Evolutionary conservation across 2,888 invertebrate genomes (phyloP).

Genomic region (Agrilus cyanescens): DNA sequence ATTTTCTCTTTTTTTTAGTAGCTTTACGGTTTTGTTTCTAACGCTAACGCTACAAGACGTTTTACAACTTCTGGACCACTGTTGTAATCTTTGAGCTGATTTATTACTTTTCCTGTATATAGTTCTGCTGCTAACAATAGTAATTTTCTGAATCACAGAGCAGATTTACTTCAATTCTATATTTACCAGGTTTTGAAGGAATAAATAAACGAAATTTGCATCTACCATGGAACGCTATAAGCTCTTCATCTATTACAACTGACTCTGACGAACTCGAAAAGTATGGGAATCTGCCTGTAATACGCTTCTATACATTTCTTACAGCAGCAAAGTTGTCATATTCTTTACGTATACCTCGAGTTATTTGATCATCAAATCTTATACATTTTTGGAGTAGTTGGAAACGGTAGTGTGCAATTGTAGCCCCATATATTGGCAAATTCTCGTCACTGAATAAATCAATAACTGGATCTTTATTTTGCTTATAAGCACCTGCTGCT

Average conservation of each 20-base stretch:
- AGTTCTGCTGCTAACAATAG: slow-evolving; percentile 3
- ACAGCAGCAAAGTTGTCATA: neutral
- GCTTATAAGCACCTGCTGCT: too few species aligned
- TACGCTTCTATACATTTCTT: neutral
- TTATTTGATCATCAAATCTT: too few species aligned
- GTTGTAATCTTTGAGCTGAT: neutral
- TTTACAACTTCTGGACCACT: slow-evolving; percentile 5
- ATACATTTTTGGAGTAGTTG: too few species aligned
- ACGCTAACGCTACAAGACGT: slow-evolving; percentile 1
- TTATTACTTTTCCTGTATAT: neutral
- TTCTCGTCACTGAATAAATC: too few species aligned
- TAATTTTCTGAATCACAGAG: slow-evolving; percentile 2
- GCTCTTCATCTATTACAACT: slow-evolving; percentile 3
- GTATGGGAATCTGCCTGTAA: neutral
- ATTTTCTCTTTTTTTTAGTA: too few species aligned
- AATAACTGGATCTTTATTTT: too few species aligned
- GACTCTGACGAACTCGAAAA: neutral
- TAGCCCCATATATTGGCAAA: too few species aligned
- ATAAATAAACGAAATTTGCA: slow-evolving; percentile 1
- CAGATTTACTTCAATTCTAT: neutral
- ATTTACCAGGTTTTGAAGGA: slow-evolving; percentile 2
- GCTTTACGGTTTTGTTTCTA: too few species aligned
- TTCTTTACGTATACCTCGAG: too few species aligned
- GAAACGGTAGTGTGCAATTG: too few species aligned
- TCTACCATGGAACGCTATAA: slow-evolving; percentile 1